phyloP scores from a whole-genome alignment of 2,113 vertebrate genomes.

The Meriones unguiculatus region DNA sequence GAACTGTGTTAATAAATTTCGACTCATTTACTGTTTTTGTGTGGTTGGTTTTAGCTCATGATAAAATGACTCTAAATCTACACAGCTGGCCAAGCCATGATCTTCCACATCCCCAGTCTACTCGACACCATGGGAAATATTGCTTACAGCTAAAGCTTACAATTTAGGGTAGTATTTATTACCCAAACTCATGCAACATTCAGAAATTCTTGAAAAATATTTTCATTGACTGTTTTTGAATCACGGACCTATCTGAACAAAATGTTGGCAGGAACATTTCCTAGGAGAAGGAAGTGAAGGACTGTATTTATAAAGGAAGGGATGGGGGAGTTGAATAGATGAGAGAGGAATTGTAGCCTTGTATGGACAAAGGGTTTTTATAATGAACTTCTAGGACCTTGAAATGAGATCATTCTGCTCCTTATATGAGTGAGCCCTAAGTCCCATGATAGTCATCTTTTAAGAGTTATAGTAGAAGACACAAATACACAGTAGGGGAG shows the following conservation, averaged over 20 bases:
- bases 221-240: conserved; percentile 36
- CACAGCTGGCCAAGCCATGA: background rate
- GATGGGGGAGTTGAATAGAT: background rate
- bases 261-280: conserved; percentile 24
- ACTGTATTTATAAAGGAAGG: conserved; percentile 32
- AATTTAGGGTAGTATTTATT: background rate
- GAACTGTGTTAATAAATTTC: conserved; percentile 1
- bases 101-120: background rate
- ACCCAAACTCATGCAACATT: background rate
- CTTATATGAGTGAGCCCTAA: background rate
- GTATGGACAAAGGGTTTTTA: background rate
- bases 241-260: background rate
- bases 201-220: conserved; percentile 46
- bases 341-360: conserved; percentile 1
- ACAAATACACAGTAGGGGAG: background rate
- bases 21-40: conserved; percentile 15
- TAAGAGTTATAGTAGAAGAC: conserved; percentile 27
- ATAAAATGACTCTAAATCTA: conserved; percentile 6
- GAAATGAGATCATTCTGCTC: conserved; percentile 13
- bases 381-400: conserved; percentile 28
- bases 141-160: conserved; percentile 22
- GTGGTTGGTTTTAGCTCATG: background rate
- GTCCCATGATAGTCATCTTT: background rate
- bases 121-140: background rate
- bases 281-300: background rate